phyloP scores from a whole-genome alignment of 37 sponge, comb jelly and placozoan species.

The Haliclona indistincta region DNA sequence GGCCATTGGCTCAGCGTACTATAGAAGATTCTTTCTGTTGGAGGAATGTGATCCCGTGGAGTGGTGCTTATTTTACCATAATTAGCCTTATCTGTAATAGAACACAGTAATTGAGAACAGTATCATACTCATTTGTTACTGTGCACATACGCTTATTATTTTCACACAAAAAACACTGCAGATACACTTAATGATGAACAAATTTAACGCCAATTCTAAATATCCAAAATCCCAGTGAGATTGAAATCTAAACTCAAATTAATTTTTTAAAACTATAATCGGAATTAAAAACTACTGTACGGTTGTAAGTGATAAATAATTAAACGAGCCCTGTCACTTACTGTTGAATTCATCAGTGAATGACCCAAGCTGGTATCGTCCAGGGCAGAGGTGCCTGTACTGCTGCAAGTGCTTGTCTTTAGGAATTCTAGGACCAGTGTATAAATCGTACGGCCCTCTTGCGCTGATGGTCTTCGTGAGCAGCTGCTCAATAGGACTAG shows the following conservation, averaged over 20 bases:
- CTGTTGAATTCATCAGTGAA: slow-evolving; percentile 80
- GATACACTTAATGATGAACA: too few relatives aligned
- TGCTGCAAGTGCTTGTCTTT: slow-evolving; percentile 1
- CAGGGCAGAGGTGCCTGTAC: slow-evolving; percentile 78
- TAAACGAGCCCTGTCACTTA: not conserved
- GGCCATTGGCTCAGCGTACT: slow-evolving; percentile 95
- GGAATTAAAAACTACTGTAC: not conserved
- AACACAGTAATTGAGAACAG: too few relatives aligned
- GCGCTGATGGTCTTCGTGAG: slow-evolving; percentile 73
- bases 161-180: too few relatives aligned
- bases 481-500: slow-evolving; percentile 68
- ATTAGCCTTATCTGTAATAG: too few relatives aligned
- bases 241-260: too few relatives aligned
- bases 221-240: too few relatives aligned
- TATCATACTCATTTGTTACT: too few relatives aligned
- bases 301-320: not conserved
- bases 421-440: slow-evolving; percentile 72
- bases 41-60: slow-evolving; percentile 66
- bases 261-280: too few relatives aligned
- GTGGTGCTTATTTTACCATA: slow-evolving; percentile 77
- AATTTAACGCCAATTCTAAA: too few relatives aligned
- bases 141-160: too few relatives aligned
- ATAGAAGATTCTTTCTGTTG: slow-evolving; percentile 93
- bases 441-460: slow-evolving; percentile 96
- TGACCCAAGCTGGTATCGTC: slow-evolving; percentile 69